Conservation (phyloP, 2,888 invertebrate species). For the Lasiommata megera region DNA sequence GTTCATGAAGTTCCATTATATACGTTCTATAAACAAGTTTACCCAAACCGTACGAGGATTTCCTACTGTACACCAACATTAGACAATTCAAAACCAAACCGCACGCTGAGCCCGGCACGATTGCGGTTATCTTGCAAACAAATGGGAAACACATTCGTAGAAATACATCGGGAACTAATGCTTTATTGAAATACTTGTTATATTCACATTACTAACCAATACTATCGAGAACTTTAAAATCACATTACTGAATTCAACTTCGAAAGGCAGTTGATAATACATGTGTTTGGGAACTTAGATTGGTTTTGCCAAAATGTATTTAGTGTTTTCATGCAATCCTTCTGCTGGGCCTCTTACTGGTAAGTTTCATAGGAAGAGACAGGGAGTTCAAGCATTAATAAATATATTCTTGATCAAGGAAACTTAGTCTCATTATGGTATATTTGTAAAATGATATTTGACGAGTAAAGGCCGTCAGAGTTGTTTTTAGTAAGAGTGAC, state of each 20-base stretch:
- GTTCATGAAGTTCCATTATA: neutral
- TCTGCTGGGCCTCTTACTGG: too few relatives aligned
- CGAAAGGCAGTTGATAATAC: neutral
- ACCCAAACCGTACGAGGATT: neutral
- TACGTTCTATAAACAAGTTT: neutral
- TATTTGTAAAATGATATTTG: too few relatives aligned
- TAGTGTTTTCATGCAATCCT: too few relatives aligned
- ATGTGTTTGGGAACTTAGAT: neutral
- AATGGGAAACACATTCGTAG: neutral
- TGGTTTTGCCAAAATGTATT: neutral
- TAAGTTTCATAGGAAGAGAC: too few relatives aligned
- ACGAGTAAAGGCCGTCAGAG: too few relatives aligned
- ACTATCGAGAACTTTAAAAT: neutral
- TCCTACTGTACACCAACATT: conserved; percentile 4
- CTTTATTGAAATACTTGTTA: conserved; percentile 11
- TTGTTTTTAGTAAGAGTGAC: too few relatives aligned
- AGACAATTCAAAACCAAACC: conserved; percentile 5
- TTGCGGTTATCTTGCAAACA: conserved; percentile 6
- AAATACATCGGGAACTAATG: conserved; percentile 4
- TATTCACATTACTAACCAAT: neutral
- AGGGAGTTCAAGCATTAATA: too few relatives aligned
- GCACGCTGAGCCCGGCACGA: conserved; percentile 1
- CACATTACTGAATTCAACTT: neutral
- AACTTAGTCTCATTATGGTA: too few relatives aligned
- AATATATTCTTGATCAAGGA: too few relatives aligned